These are phyloP conservation scores for Siniperca knerii DNA, from an alignment of 2,113 vertebrate species.

Conservation along the genomic window DNA sequence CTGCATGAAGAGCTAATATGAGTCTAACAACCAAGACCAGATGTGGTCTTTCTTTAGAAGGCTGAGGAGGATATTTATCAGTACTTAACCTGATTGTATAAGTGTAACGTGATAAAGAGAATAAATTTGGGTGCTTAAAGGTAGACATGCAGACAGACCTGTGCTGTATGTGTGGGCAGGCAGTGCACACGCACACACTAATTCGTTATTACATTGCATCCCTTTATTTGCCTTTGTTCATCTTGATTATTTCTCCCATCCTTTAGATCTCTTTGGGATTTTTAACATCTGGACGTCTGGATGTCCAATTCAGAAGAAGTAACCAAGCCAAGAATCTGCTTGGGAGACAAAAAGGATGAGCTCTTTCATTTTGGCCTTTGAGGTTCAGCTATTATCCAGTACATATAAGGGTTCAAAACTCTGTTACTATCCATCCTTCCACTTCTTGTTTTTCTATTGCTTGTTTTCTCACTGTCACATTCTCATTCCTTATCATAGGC, in stretches of 20 bases:
- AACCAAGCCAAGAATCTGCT: conserved; percentile 63
- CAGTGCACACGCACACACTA: conserved; percentile 20
- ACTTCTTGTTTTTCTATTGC: conserved; percentile 51
- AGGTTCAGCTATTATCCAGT: conserved; percentile 28
- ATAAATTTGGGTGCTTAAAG: conserved; percentile 38
- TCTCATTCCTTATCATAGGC: conserved; percentile 61
- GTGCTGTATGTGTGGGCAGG: conserved; percentile 12
- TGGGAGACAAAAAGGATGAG: conserved; percentile 55
- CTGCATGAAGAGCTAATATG: conserved; percentile 75
- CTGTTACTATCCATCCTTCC: conserved; percentile 39
- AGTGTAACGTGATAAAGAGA: conserved; percentile 54
- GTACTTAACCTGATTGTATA: conserved; percentile 49
- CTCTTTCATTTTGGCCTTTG: conserved; percentile 39
- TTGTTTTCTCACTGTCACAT: conserved; percentile 51
- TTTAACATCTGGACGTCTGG: conserved; percentile 62
- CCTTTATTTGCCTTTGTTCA: conserved; percentile 48
- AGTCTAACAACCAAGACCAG: conserved; percentile 71
- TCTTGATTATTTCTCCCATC: conserved; percentile 39
- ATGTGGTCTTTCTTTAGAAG: conserved; percentile 66
- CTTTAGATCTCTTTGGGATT: conserved; percentile 57
- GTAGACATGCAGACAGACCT: conserved; percentile 36
- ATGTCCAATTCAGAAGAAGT: conserved; percentile 32
- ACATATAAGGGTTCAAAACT: conserved; percentile 62
- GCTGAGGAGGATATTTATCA: conserved; percentile 51
- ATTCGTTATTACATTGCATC: conserved; percentile 41